A percentile compares a stretch with the other conserved stretches of the same genome.
Conservation (phyloP, 1,140 invertebrate genomes). For the Nixonia krombeini region DNA sequence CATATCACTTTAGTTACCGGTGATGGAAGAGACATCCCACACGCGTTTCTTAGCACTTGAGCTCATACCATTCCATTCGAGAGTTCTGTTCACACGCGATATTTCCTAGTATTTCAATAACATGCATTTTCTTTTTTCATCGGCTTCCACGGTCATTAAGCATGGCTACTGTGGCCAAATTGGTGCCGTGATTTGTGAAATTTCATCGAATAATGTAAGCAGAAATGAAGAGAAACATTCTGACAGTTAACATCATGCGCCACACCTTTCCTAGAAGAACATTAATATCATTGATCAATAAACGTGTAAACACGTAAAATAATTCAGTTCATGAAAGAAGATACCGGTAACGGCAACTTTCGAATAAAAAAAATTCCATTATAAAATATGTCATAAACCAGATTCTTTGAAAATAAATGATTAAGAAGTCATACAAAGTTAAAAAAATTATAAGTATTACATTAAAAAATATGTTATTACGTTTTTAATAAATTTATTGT, state of each 20-base stretch:
- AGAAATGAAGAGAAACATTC: conserved; percentile 14
- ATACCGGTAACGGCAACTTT: no score
- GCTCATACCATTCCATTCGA: conserved; percentile 10
- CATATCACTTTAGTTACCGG: conserved; percentile 50
- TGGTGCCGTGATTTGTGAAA: conserved; percentile 8
- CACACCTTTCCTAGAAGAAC: conserved; percentile 13
- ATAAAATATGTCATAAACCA: no score
- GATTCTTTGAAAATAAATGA: no score
- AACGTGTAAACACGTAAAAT: no score
- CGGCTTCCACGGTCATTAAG: conserved; percentile 23
- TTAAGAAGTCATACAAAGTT: no score
- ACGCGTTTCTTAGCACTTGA: conserved; percentile 37
- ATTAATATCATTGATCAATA: conserved; percentile 1
- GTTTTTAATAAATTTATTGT: no score
- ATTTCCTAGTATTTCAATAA: conserved; percentile 31
- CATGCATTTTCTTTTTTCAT: conserved; percentile 61
- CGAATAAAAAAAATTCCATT: no score
- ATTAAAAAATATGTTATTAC: no score
- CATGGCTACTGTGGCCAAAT: conserved; percentile 7
- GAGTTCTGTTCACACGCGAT: conserved; percentile 13
- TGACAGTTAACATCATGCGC: background rate
- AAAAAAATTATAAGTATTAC: no score
- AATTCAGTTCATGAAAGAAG: no score
- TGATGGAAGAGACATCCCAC: conserved; percentile 59
- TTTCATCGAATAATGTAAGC: conserved; percentile 10